Conservation (phyloP, 2,113 vertebrate species). For the Panthera tigris region DNA sequence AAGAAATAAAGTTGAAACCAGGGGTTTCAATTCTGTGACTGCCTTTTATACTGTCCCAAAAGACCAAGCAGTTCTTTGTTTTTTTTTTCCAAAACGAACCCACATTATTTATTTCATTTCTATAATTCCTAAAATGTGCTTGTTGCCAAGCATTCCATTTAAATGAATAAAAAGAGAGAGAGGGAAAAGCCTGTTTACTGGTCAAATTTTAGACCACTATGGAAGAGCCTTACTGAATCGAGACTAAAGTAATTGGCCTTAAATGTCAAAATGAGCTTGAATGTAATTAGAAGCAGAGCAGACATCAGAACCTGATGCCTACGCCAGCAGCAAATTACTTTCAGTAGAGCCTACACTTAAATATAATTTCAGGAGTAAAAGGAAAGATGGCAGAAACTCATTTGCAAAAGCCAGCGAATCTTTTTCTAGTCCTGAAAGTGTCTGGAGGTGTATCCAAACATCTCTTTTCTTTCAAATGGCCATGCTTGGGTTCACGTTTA, state of each 20-base stretch:
- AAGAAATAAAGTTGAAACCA: slow-evolving; percentile 24
- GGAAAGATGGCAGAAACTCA: slow-evolving; percentile 37
- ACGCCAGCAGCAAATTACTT: slow-evolving; percentile 59
- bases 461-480: background rate
- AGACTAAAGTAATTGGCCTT: slow-evolving; percentile 47
- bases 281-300: slow-evolving; percentile 55
- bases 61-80: background rate
- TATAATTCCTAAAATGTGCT: slow-evolving; percentile 12
- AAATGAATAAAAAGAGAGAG: background rate
- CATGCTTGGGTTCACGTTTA: background rate
- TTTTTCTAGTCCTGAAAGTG: background rate
- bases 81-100: background rate
- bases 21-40: slow-evolving; percentile 42
- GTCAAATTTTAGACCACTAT: slow-evolving; percentile 44
- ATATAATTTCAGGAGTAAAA: slow-evolving; percentile 59
- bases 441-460: background rate
- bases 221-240: slow-evolving; percentile 35
- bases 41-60: slow-evolving; percentile 36
- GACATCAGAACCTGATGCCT: background rate
- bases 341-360: slow-evolving; percentile 50
- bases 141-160: slow-evolving; percentile 40
- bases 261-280: slow-evolving; percentile 65
- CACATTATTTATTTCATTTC: slow-evolving; percentile 55
- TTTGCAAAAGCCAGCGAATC: slow-evolving; percentile 23
- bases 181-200: background rate